Base-by-base conservation (phyloP, 2,888 invertebrate species). In the Caenorhabditis doughertyi region DNA sequence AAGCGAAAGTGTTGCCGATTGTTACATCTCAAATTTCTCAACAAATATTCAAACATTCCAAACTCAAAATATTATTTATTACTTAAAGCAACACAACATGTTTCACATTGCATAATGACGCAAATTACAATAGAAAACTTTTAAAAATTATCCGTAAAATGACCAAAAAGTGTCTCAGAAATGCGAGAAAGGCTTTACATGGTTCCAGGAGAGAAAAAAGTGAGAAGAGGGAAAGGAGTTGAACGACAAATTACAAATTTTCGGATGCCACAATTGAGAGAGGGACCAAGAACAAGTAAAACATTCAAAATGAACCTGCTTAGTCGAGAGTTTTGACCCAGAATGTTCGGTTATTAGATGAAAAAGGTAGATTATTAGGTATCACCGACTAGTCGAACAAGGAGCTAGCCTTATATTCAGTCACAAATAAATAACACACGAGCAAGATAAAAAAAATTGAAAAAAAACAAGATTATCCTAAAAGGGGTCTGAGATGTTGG, bases 21-120 rank as follows among this genome's bases (percentile, higher is more conserved):
- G n/a, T n/a, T n/a, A n/a, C n/a, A n/a, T n/a, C n/a, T n/a, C n/a
- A n/a, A n/a, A n/a, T n/a, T n/a, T n/a, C n/a, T n/a, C n/a, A n/a
- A n/a, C n/a, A n/a, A n/a, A n/a, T n/a, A n/a, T n/a, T n/a, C n/a
- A n/a, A n/a, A n/a, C n/a, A n/a, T n/a, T n/a, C n/a, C 1, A 32
- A 56, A 18, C 49, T 21, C 2, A 51, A 51, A 32, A n/a, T 32
- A 79, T 51, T 58, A 65, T 79, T 71, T 56, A 79, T 79, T 65
- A 79, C 47, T 72, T 79, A 72, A 72, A 79, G 71, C 71, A 77
- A 56, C 56, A 64, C 27, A n/a, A 64, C 21, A 60, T 35, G n/a
- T 64, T 73, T 32, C 16, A 42, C 8, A 23, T 23, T 44, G 39
- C 51, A 25, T 11, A 18, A 29, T 44, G 44, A n/a, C 2, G 23